Evolutionary conservation across 2,888 invertebrate genomes (phyloP).

Genomic region (Doris montereyensis): DNA sequence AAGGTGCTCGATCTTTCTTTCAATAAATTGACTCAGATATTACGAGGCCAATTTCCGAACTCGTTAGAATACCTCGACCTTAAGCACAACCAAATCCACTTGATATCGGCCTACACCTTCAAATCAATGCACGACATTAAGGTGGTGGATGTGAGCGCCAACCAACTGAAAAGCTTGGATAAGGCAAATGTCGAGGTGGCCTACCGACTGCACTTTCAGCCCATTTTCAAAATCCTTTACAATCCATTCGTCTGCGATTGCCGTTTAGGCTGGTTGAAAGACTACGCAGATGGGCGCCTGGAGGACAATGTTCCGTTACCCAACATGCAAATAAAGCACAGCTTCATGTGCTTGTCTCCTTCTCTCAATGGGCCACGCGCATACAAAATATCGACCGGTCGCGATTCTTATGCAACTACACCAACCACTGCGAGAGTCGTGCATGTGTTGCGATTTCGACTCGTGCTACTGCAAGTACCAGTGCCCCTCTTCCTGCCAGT

Average conservation of each 20-base stretch:
- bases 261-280: conserved; percentile 55
- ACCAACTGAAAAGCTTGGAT: conserved; percentile 48
- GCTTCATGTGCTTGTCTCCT: conserved; percentile 47
- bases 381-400: conserved; percentile 36
- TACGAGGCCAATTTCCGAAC: conserved; percentile 47
- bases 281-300: conserved; percentile 35
- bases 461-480: conserved; percentile 56
- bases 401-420: conserved; percentile 56
- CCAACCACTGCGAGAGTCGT: conserved; percentile 50
- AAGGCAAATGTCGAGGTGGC: conserved; percentile 44
- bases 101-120: conserved; percentile 54
- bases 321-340: conserved; percentile 37
- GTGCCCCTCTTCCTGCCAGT: conserved; percentile 54
- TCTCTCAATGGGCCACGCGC: conserved; percentile 47
- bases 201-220: conserved; percentile 28
- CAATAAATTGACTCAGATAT: conserved; percentile 48
- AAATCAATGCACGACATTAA: conserved; percentile 48
- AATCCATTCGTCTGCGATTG: conserved; percentile 61
- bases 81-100: conserved; percentile 49
- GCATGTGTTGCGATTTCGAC: conserved; percentile 56
- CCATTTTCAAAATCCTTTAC: conserved; percentile 50
- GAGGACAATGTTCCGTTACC: conserved; percentile 43
- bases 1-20: conserved; percentile 44
- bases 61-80: conserved; percentile 53
- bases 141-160: conserved; percentile 52